A percentile compares a stretch with the other conserved stretches of the same genome.
phyloP scores from a whole-genome alignment of 2,113 vertebrate genomes.

The Cottus gobio region DNA sequence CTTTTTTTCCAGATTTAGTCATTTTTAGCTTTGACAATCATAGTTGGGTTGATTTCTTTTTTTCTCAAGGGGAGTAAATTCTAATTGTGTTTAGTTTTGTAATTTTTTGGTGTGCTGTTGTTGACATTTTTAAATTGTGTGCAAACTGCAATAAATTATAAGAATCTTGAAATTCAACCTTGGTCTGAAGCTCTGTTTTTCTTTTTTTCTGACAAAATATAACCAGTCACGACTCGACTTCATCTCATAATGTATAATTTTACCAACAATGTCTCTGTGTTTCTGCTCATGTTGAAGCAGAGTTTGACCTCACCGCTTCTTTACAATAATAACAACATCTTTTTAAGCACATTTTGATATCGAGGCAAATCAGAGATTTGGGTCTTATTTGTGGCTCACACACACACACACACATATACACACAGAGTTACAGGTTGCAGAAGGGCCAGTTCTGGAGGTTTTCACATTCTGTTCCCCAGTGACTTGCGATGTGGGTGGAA shows the following conservation, averaged over 20 bases:
- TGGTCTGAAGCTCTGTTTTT: constrained; percentile 31
- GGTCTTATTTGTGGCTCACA: not conserved
- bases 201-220: not conserved
- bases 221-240: not conserved
- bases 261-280: not conserved
- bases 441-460: constrained; percentile 25
- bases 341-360: not conserved
- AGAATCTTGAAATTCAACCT: constrained; percentile 86
- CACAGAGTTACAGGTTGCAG: constrained; percentile 30
- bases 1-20: constrained; percentile 95
- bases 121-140: constrained; percentile 99
- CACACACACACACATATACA: not conserved
- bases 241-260: not conserved
- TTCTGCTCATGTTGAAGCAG: not conserved
- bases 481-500: constrained; percentile 74
- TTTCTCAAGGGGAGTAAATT: constrained; percentile 98
- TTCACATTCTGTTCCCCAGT: constrained; percentile 41
- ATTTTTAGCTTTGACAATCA: constrained; percentile 99
- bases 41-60: constrained; percentile 95
- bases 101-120: constrained; percentile 99
- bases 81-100: constrained; percentile 99
- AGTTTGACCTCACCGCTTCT: not conserved
- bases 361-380: not conserved
- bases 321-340: not conserved
- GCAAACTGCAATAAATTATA: constrained; percentile 99